Percentiles rank a stretch among this genome's conserved stretches.
phyloP scores from a whole-genome alignment of 2,888 invertebrate genomes.

The Thera britannica region DNA sequence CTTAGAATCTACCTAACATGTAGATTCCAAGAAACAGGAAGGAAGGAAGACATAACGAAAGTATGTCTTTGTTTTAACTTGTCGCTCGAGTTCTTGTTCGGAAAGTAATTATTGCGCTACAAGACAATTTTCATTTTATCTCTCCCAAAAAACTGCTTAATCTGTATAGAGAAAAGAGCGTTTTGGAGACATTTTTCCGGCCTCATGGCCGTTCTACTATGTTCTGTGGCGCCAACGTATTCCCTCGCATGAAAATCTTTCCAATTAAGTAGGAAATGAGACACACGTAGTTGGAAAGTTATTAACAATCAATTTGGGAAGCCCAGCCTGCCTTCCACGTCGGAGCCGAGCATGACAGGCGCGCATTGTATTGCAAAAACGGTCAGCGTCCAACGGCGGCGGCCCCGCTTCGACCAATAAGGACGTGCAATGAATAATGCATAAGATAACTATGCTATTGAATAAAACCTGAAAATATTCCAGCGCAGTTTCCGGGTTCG shows the following conservation, averaged over 20 bases:
- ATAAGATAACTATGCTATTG: conserved; percentile 34
- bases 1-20: too few species aligned
- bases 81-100: too few species aligned
- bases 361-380: conserved; percentile 45
- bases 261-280: neutral
- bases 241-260: neutral
- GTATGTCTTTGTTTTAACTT: too few species aligned
- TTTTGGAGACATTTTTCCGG: too few species aligned
- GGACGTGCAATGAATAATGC: conserved; percentile 38
- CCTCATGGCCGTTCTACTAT: too few species aligned
- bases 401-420: conserved; percentile 45
- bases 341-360: conserved; percentile 21
- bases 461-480: conserved; percentile 73
- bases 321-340: conserved; percentile 25
- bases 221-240: too few species aligned
- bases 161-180: too few species aligned
- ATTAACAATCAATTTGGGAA: conserved; percentile 22
- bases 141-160: too few species aligned
- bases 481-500: conserved; percentile 66
- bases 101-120: too few species aligned
- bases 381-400: conserved; percentile 15
- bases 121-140: too few species aligned
- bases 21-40: too few species aligned
- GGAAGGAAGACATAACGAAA: too few species aligned
- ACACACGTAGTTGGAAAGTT: conserved; percentile 1